phyloP scores from a whole-genome alignment of 2,797 vertebrate species.

The Danio kyathit region DNA sequence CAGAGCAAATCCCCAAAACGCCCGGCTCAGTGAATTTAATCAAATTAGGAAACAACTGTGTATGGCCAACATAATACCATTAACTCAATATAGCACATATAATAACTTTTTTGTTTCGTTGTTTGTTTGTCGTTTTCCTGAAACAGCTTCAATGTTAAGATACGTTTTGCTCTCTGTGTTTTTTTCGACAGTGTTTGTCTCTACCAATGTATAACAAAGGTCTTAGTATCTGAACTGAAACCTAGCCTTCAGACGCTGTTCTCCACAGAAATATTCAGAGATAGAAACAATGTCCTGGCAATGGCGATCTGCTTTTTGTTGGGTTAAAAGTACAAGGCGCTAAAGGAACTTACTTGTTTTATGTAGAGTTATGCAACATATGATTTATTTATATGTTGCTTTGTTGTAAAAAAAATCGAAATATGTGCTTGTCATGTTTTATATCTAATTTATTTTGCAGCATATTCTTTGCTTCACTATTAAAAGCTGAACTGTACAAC shows the following conservation, averaged over 20 bases:
- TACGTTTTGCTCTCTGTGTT: slow-evolving; percentile 41
- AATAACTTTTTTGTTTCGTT: slow-evolving; percentile 18
- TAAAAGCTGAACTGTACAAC: slow-evolving; percentile 67
- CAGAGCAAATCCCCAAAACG: slow-evolving; percentile 28
- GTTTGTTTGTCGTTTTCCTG: background rate
- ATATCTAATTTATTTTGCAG: slow-evolving; percentile 87
- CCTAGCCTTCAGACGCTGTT: slow-evolving; percentile 4
- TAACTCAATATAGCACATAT: slow-evolving; percentile 38
- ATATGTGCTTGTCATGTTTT: slow-evolving; percentile 81
- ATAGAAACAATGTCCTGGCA: slow-evolving; percentile 35
- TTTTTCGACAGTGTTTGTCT: slow-evolving; percentile 44
- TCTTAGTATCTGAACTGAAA: slow-evolving; percentile 44
- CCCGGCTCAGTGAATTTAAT: slow-evolving; percentile 35
- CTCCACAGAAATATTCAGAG: slow-evolving; percentile 25
- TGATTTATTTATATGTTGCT: slow-evolving; percentile 66
- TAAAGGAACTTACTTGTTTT: slow-evolving; percentile 60
- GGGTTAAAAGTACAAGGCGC: slow-evolving; percentile 51
- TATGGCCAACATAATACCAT: slow-evolving; percentile 39
- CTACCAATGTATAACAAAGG: slow-evolving; percentile 45
- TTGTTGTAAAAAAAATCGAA: slow-evolving; percentile 77
- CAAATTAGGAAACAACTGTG: slow-evolving; percentile 33
- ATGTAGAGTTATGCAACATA: slow-evolving; percentile 66
- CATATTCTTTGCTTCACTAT: slow-evolving; percentile 75
- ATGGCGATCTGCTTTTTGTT: slow-evolving; percentile 32
- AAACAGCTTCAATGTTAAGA: slow-evolving; percentile 38